Evolutionary conservation across 2,113 vertebrate genomes (phyloP).

Genomic region (Dolichotis patagonum): DNA sequence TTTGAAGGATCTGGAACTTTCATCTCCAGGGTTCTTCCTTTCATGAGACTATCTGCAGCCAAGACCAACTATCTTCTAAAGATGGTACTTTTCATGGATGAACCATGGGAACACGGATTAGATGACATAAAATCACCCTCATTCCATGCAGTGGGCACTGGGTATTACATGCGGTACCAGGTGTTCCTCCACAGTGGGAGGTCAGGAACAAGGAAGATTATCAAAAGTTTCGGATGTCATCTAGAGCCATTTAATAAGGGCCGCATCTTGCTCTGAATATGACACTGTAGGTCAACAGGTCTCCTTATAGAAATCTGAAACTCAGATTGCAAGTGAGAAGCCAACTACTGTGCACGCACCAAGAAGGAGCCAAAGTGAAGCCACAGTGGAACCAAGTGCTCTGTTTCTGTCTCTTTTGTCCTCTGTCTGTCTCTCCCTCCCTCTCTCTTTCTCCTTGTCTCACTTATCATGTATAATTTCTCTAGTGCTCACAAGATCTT

Average conservation of each 20-base stretch:
- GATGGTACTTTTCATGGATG: neutral
- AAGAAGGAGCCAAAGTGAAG: neutral
- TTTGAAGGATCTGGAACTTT: neutral
- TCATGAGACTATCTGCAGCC: neutral
- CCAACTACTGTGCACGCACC: neutral
- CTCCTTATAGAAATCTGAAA: neutral
- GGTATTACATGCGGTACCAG: fast-evolving
- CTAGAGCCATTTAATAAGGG: neutral
- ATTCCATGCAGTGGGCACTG: neutral
- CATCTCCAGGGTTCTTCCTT: constrained; percentile 50
- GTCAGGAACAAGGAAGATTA: too few species aligned
- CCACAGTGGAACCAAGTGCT: neutral
- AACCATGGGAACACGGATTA: neutral
- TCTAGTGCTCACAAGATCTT: neutral
- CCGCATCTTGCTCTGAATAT: neutral
- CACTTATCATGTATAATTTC: neutral
- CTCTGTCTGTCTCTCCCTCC: neutral
- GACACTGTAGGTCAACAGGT: neutral
- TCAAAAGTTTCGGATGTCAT: neutral
- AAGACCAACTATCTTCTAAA: constrained; percentile 26
- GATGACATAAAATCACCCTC: neutral
- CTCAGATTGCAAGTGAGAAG: neutral
- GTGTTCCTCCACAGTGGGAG: neutral
- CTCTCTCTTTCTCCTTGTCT: too few species aligned
- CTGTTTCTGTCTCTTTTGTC: neutral